These are phyloP conservation scores for Crenuchus spilurus DNA, from an alignment of 2,797 vertebrate species.

Conservation along the genomic window DNA sequence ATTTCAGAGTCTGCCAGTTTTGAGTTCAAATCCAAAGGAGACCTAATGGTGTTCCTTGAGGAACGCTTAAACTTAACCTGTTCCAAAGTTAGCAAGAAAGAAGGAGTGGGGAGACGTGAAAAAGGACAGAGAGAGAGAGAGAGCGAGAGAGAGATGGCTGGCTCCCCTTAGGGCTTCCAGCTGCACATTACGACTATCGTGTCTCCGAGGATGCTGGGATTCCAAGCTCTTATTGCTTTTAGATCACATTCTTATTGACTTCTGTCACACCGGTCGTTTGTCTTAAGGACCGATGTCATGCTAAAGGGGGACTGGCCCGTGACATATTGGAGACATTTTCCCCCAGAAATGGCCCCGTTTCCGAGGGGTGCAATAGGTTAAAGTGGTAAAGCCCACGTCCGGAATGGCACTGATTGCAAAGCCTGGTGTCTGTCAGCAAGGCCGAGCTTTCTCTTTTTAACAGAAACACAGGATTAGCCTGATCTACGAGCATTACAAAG, in stretches of 20 bases:
- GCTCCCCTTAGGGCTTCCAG: constrained; percentile 70
- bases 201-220: constrained; percentile 74
- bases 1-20: constrained; percentile 7
- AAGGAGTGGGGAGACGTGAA: neutral
- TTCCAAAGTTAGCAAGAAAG: constrained; percentile 28
- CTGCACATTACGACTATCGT: constrained; percentile 71
- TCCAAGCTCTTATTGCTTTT: constrained; percentile 79
- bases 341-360: constrained; percentile 77
- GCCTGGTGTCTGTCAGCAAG: constrained; percentile 52
- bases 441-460: constrained; percentile 35
- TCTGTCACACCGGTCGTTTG: constrained; percentile 81
- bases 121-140: constrained; percentile 39
- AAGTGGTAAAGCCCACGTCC: constrained; percentile 70
- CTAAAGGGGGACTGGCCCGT: constrained; percentile 51
- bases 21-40: constrained; percentile 42
- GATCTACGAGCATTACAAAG: too few relatives aligned
- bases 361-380: constrained; percentile 81
- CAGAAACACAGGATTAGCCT: constrained; percentile 57
- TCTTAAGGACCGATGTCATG: constrained; percentile 81
- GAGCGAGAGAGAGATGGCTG: constrained; percentile 55
- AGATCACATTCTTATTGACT: constrained; percentile 87
- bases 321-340: constrained; percentile 82
- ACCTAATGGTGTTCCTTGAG: constrained; percentile 39
- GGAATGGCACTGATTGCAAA: constrained; percentile 61
- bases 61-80: constrained; percentile 45